A percentile compares a stretch with the other conserved stretches of the same genome.
Conservation (phyloP, 2,888 invertebrate genomes). For the Cyaniris semiargus region DNA sequence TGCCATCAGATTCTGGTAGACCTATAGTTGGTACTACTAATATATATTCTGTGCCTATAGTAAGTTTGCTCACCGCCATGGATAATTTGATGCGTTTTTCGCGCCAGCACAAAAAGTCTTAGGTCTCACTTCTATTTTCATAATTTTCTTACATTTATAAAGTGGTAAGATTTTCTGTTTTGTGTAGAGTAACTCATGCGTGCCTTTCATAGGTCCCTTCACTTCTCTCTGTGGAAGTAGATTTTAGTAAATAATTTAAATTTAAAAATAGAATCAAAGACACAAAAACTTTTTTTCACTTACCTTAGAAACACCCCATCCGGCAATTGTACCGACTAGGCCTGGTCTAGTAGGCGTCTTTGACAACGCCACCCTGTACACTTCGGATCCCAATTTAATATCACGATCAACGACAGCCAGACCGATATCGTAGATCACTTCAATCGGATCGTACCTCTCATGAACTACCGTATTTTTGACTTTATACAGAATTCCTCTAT, state of each 20-base stretch:
- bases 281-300: constrained; percentile 12
- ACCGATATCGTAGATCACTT: constrained; percentile 33
- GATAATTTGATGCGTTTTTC: neutral
- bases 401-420: constrained; percentile 25
- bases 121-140: neutral
- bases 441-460: constrained; percentile 26
- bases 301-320: constrained; percentile 38
- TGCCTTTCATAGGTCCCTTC: neutral
- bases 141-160: constrained; percentile 11
- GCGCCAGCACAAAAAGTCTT: constrained; percentile 35
- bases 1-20: too few relatives aligned
- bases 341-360: neutral
- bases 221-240: constrained; percentile 18
- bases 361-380: constrained; percentile 33
- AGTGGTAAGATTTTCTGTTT: constrained; percentile 23
- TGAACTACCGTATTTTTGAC: constrained; percentile 23
- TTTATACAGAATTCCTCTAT: neutral
- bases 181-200: constrained; percentile 26
- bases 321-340: constrained; percentile 32
- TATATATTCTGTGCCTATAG: too few relatives aligned
- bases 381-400: constrained; percentile 27
- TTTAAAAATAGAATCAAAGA: neutral
- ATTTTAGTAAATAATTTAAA: neutral
- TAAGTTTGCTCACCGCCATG: constrained; percentile 28
- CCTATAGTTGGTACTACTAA: too few relatives aligned